Percentiles rank a stretch among this genome's conserved stretches.
These are phyloP conservation scores for Drosophila subobscura DNA, from an alignment of 1,140 invertebrate species.

Conservation along the genomic window DNA sequence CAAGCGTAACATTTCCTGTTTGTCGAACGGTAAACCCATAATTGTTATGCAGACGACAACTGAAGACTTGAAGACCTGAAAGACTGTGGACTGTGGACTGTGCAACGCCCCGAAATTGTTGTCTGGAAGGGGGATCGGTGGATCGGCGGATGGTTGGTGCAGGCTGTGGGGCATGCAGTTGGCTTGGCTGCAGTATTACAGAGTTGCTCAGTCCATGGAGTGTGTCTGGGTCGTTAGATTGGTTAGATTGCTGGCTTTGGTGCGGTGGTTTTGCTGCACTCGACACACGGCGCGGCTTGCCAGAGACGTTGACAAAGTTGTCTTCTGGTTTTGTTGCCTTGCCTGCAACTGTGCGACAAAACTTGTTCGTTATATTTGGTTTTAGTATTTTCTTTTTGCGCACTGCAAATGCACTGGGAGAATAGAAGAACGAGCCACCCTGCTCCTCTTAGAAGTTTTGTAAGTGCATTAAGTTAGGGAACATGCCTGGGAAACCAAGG, in stretches of 20 bases:
- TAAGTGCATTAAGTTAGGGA: too few species aligned
- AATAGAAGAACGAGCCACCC: too few species aligned
- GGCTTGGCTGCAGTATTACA: too few species aligned
- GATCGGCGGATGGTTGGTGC: neutral
- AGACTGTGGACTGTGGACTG: conserved; percentile 1
- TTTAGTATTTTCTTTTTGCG: conserved; percentile 25
- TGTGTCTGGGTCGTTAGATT: conserved; percentile 39
- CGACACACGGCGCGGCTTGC: conserved; percentile 13
- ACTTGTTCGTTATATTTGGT: conserved; percentile 41
- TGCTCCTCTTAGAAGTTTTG: too few species aligned
- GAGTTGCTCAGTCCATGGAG: neutral
- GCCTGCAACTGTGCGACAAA: conserved; percentile 24
- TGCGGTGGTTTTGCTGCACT: neutral
- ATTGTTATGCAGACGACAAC: conserved; percentile 67
- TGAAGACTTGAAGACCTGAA: conserved; percentile 27
- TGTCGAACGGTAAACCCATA: conserved; percentile 65
- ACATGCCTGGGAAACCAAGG: too few species aligned
- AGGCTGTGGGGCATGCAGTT: conserved; percentile 1
- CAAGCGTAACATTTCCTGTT: conserved; percentile 72
- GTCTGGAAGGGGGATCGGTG: neutral
- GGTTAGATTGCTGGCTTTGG: neutral
- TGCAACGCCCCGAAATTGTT: conserved; percentile 31
- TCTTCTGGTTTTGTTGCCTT: conserved; percentile 22
- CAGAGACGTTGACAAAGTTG: conserved; percentile 63
- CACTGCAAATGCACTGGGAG: conserved; percentile 2